Base-by-base conservation (phyloP, 2,888 invertebrate genomes). In the Hirtodrosophila cameraria region DNA sequence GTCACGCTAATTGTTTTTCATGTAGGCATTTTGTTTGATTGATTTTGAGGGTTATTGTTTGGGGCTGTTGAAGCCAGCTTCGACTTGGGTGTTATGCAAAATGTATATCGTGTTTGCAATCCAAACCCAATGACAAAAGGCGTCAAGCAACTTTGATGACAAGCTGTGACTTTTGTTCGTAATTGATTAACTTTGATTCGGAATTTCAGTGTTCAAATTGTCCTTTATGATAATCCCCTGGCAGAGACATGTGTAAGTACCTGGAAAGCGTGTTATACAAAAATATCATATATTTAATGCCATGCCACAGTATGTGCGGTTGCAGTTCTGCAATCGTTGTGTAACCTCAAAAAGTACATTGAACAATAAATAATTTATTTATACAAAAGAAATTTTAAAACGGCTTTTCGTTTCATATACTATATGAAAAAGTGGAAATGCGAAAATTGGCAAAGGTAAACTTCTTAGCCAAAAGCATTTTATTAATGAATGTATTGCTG, bases 131-230 rank as follows among this genome's bases (percentile, higher is more conserved):
- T 15, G 23, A 45, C 50, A 27, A 54, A 60, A 61, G 33, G 48
- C 65, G 69, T 66, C 75, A 63, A 45, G 48, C 41, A 62, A 63
- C 13, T 68, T 73, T 48, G 28, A 20, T 80, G 79, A 79, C 79
- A 65, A 64, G 60, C 59, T 64, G 42, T 71, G 79, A 76, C 79
- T 73, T 23, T 65, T 60, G 23, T 53, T 33, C 49, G 71, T 82
- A 80, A 80, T 80, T 76, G 80, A 82, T 83, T 76, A 76, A 75
- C 62, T 80, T 80, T 83, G 75, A 76, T 74, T 82, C 68, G 33
- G 45, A 55, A 72, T 60, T 41, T 11, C 48, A 48, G 7, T 33
- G 45, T 0, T n/a, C 18, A 18, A 27, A 27, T 5, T 13, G 30
- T 31, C 28, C 27, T 54, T 30, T 39, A 2, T n/a, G 45, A 33